A percentile compares a stretch with the other conserved stretches of the same genome.
These are phyloP conservation scores for Nyleta sp. DNA, from an alignment of 2,888 invertebrate genomes.

Conservation along the genomic window DNA sequence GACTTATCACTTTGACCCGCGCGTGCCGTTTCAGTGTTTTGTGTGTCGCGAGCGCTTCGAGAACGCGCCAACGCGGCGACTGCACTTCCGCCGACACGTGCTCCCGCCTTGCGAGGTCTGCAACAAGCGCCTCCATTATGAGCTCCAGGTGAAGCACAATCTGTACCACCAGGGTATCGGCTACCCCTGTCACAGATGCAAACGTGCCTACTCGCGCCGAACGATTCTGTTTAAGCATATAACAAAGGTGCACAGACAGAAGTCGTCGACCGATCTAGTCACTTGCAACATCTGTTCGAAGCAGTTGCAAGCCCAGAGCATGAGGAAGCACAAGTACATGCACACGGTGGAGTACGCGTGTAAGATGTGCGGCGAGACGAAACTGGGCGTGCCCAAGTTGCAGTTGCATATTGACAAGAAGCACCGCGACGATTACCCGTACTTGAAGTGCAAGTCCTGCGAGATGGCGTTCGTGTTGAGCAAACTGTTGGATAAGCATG, in stretches of 20 bases:
- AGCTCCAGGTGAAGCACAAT: conserved; percentile 68
- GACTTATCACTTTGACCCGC: conserved; percentile 65
- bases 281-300: conserved; percentile 68
- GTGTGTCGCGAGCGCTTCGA: conserved; percentile 70
- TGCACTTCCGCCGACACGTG: conserved; percentile 69
- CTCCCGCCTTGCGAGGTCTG: conserved; percentile 68
- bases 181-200: conserved; percentile 75
- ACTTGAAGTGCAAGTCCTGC: conserved; percentile 66
- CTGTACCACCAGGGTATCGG: conserved; percentile 76
- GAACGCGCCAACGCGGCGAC: conserved; percentile 55
- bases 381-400: conserved; percentile 13
- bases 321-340: conserved; percentile 60
- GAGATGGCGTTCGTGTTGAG: conserved; percentile 61
- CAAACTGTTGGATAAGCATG: conserved; percentile 62
- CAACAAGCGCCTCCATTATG: conserved; percentile 52
- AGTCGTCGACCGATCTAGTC: conserved; percentile 18
- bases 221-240: conserved; percentile 63
- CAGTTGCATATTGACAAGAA: conserved; percentile 55
- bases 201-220: conserved; percentile 69
- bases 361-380: conserved; percentile 61
- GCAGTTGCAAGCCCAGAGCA: conserved; percentile 54
- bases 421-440: conserved; percentile 66
- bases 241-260: conserved; percentile 19
- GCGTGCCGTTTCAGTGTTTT: conserved; percentile 69
- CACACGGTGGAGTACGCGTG: conserved; percentile 52